Evolutionary conservation across 2,113 vertebrate genomes (phyloP).

Genomic region (Typhlomys cinereus): DNA sequence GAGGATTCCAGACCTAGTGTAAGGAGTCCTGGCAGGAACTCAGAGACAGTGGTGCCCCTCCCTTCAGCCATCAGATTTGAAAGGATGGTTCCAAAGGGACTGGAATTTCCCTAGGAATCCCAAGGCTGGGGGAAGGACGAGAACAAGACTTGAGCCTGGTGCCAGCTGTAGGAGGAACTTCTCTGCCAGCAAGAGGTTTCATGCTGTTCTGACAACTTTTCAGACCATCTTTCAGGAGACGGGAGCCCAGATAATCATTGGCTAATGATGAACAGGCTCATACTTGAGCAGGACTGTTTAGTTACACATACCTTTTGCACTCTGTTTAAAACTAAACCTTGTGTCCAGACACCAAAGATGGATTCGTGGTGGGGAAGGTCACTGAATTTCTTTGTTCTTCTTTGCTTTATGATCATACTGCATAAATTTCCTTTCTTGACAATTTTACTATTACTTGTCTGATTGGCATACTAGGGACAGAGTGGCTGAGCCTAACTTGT

Average conservation of each 20-base stretch:
- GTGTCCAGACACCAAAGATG: too few relatives aligned
- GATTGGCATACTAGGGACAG: background rate
- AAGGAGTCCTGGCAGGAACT: background rate
- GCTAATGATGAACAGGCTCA: background rate
- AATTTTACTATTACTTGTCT: background rate
- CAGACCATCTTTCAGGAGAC: background rate
- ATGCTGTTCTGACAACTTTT: background rate
- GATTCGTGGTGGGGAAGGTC: background rate
- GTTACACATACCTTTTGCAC: background rate
- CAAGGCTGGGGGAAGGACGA: background rate
- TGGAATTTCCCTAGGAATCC: background rate
- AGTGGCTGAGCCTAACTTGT: background rate
- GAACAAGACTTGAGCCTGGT: background rate
- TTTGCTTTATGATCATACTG: background rate
- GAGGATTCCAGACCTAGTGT: background rate
- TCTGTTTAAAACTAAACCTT: background rate
- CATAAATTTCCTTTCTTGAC: background rate
- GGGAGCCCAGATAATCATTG: background rate
- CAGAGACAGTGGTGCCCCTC: background rate
- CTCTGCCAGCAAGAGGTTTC: background rate
- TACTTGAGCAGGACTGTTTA: background rate
- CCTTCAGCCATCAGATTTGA: background rate
- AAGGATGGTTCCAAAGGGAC: background rate
- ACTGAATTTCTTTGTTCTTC: background rate
- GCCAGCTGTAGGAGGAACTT: background rate